These are phyloP conservation scores for Chelonus insularis DNA, from an alignment of 1,140 invertebrate genomes.

Conservation along the genomic window DNA sequence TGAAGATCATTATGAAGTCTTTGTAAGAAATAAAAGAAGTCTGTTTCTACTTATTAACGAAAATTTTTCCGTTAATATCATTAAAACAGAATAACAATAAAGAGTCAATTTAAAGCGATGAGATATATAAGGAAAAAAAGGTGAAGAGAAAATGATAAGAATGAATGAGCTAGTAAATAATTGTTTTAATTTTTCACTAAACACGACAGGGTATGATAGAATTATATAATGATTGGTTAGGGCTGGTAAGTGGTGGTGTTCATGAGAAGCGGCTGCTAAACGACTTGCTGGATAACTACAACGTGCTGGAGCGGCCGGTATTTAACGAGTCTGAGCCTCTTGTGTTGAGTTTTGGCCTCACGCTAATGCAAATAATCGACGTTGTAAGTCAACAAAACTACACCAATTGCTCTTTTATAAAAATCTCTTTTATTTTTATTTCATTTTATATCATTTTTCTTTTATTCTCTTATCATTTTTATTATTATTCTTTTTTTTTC, in stretches of 20 bases:
- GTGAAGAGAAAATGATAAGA: neutral
- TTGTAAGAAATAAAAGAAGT: no score
- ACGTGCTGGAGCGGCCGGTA: constrained; percentile 95
- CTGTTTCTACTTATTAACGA: no score
- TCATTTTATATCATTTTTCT: neutral
- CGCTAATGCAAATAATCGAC: constrained; percentile 99
- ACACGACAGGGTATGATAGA: neutral
- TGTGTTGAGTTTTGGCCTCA: constrained; percentile 94
- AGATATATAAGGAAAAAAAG: neutral
- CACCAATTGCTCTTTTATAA: constrained; percentile 7
- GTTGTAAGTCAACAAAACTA: constrained; percentile 79
- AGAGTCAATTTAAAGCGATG: neutral
- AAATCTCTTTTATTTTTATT: neutral
- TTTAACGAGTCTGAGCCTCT: constrained; percentile 95
- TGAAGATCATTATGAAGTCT: no score
- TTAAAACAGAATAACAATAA: no score
- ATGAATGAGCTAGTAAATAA: constrained; percentile 39
- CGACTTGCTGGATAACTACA: constrained; percentile 92
- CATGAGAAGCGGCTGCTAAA: constrained; percentile 93
- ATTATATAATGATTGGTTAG: constrained; percentile 52
- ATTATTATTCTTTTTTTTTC: neutral
- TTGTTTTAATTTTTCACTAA: neutral
- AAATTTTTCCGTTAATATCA: no score
- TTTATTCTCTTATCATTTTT: neutral
- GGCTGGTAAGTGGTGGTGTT: constrained; percentile 72